Percentiles rank a stretch among this genome's conserved stretches.
Conservation (phyloP, 2,797 vertebrate genomes). For the Sandelia bainsii region DNA sequence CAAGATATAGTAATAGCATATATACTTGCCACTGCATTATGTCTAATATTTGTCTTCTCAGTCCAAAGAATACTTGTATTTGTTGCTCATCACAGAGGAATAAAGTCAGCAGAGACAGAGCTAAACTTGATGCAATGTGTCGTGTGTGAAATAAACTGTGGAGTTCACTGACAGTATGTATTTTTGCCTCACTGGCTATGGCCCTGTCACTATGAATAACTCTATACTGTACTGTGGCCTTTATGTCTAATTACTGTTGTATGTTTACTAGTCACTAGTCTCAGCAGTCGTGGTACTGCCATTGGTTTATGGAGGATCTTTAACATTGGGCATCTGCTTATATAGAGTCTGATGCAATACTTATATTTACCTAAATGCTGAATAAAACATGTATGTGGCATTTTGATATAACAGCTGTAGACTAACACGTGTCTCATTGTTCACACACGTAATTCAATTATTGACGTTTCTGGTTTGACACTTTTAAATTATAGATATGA, state of each 20-base stretch:
- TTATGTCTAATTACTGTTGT: conserved; percentile 7
- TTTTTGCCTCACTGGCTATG: background rate
- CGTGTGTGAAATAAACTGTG: background rate
- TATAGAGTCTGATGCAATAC: background rate
- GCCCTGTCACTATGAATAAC: conserved; percentile 6
- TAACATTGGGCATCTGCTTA: background rate
- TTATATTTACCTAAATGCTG: background rate
- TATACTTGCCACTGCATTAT: no score
- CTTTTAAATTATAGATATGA: background rate
- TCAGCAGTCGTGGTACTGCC: conserved; percentile 8
- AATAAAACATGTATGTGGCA: background rate
- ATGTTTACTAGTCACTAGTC: conserved; percentile 19
- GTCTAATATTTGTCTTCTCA: no score
- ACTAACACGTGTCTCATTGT: background rate
- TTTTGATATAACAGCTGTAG: background rate
- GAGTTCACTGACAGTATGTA: background rate
- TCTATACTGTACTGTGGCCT: background rate
- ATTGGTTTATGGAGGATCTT: conserved; percentile 14
- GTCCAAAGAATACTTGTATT: background rate
- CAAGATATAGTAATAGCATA: background rate
- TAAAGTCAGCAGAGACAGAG: background rate
- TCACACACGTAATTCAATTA: background rate
- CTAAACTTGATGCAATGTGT: conserved; percentile 3
- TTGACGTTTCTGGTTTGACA: background rate
- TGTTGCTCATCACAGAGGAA: background rate